Evolutionary conservation across 2,113 vertebrate genomes (phyloP).

Genomic region (Ophiodon elongatus): DNA sequence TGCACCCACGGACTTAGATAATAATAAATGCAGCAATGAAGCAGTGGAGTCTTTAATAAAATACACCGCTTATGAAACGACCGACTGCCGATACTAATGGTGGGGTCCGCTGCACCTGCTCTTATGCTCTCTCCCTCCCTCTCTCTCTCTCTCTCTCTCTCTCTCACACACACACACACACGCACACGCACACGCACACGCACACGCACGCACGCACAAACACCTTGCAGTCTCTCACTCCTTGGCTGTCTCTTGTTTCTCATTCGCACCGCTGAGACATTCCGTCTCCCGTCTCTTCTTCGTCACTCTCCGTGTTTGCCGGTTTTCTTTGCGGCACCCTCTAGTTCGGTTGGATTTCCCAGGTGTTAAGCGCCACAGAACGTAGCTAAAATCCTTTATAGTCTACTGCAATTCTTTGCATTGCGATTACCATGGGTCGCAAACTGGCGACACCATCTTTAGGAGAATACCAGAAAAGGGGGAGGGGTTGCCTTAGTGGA

Average conservation of each 20-base stretch:
- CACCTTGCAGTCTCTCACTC: constrained; percentile 23
- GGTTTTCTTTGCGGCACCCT: neutral
- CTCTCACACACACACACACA: no score
- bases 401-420: neutral
- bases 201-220: no score
- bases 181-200: no score
- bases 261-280: constrained; percentile 30
- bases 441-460: neutral
- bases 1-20: constrained; percentile 23
- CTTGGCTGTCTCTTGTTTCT: constrained; percentile 44
- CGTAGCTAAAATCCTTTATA: neutral
- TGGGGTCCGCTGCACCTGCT: neutral
- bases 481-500: neutral
- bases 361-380: neutral
- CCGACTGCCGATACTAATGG: constrained; percentile 17
- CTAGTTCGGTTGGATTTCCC: neutral
- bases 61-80: constrained; percentile 20
- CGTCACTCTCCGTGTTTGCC: constrained; percentile 12
- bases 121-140: neutral
- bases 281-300: constrained; percentile 27
- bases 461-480: neutral
- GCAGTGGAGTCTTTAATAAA: constrained; percentile 36
- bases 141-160: no score
- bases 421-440: neutral
- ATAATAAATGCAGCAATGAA: constrained; percentile 36